phyloP scores from a whole-genome alignment of 2,888 invertebrate species.

The Xylophagus ater region DNA sequence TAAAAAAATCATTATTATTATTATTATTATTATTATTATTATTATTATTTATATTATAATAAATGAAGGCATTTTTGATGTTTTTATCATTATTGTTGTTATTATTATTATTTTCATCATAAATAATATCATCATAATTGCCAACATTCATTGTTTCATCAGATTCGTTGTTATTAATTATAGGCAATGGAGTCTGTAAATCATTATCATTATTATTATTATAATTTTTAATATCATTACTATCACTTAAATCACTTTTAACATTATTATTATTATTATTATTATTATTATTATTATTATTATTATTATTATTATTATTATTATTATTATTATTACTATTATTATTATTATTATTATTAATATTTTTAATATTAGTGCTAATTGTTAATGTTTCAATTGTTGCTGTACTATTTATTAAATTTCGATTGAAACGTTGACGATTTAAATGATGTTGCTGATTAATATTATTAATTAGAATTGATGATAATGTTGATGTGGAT shows the following conservation, averaged over 20 bases:
- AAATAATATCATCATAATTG: too few relatives aligned
- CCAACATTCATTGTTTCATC: too few relatives aligned
- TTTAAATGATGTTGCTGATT: too few relatives aligned
- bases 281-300: background rate
- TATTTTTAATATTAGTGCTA: too few relatives aligned
- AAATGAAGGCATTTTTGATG: too few relatives aligned
- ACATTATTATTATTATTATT: background rate
- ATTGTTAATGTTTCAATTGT: background rate
- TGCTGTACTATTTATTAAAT: too few relatives aligned
- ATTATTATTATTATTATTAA: background rate
- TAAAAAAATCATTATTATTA: constrained; percentile 6
- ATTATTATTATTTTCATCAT: too few relatives aligned
- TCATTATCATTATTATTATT: background rate
- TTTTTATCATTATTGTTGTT: too few relatives aligned
- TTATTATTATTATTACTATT: background rate
- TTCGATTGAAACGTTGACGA: too few relatives aligned
- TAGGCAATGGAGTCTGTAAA: background rate
- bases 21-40: background rate
- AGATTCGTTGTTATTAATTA: background rate
- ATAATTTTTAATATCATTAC: background rate
- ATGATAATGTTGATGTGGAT: too few relatives aligned
- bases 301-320: background rate
- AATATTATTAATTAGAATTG: too few relatives aligned
- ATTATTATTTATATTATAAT: too few relatives aligned
- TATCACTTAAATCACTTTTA: background rate